These are phyloP conservation scores for Pteropus rufus DNA, from an alignment of 2,797 vertebrate genomes.

Conservation along the genomic window DNA sequence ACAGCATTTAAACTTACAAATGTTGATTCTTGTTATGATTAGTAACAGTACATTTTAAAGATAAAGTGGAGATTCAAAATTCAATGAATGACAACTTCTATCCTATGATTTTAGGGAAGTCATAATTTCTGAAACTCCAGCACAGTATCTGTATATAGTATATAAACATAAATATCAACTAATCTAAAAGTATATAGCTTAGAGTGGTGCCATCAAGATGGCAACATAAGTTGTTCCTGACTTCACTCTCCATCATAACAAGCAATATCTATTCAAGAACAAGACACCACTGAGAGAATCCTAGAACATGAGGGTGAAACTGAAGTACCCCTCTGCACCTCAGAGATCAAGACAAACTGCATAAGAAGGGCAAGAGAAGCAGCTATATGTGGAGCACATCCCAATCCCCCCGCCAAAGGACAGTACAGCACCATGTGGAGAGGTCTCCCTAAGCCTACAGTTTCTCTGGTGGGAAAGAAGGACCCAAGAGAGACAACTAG, in stretches of 20 bases:
- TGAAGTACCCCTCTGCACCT: background rate
- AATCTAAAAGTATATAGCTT: background rate
- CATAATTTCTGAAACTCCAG: background rate
- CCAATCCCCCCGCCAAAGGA: background rate
- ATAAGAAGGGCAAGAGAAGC: background rate
- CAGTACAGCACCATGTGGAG: background rate
- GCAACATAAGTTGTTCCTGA: background rate
- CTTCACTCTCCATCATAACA: background rate
- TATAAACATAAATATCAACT: background rate
- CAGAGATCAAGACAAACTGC: background rate
- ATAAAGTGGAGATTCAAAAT: background rate
- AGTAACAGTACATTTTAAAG: background rate
- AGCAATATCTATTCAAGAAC: background rate
- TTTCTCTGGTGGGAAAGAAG: background rate
- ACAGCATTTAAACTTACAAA: background rate
- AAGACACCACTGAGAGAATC: background rate
- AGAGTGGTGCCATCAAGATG: background rate
- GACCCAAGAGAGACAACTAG: background rate
- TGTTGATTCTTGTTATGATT: background rate
- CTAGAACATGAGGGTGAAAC: background rate
- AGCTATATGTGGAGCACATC: background rate
- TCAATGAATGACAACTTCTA: background rate
- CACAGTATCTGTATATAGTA: background rate
- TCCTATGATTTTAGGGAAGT: background rate
- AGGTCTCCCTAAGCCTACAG: background rate